These are phyloP conservation scores for Pseudopipra pipra DNA, from an alignment of 2,113 vertebrate genomes.

Conservation along the genomic window DNA sequence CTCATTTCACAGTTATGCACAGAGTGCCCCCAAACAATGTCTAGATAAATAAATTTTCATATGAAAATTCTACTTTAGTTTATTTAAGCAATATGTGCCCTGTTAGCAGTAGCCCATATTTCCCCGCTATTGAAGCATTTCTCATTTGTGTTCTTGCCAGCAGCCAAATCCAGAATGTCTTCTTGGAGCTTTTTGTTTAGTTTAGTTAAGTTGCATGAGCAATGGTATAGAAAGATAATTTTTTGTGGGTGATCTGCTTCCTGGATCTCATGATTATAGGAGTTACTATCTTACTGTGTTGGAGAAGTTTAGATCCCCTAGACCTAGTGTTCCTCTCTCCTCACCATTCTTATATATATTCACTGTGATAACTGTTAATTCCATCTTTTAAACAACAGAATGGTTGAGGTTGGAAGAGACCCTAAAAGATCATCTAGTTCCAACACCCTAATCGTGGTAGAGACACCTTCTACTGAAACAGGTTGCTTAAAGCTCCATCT, in stretches of 20 bases:
- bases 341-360: background rate
- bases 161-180: slow-evolving; percentile 28
- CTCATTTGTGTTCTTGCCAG: slow-evolving; percentile 37
- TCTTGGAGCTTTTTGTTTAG: background rate
- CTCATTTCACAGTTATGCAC: background rate
- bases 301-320: background rate
- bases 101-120: background rate
- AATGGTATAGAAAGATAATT: background rate
- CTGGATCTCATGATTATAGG: background rate
- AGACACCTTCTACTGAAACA: background rate
- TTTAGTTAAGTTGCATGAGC: background rate
- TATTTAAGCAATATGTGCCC: background rate
- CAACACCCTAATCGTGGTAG: background rate
- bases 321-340: background rate
- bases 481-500: background rate
- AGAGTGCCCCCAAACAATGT: background rate
- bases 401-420: background rate
- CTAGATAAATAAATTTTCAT: background rate
- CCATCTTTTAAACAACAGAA: background rate
- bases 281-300: background rate
- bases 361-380: background rate
- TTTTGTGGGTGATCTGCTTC: background rate
- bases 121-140: slow-evolving; percentile 10
- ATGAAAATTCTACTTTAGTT: background rate
- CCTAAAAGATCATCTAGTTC: background rate